A percentile compares a stretch with the other conserved stretches of the same genome.
Conservation (phyloP, 1,140 invertebrate species). For the Diachasma alloeum region DNA sequence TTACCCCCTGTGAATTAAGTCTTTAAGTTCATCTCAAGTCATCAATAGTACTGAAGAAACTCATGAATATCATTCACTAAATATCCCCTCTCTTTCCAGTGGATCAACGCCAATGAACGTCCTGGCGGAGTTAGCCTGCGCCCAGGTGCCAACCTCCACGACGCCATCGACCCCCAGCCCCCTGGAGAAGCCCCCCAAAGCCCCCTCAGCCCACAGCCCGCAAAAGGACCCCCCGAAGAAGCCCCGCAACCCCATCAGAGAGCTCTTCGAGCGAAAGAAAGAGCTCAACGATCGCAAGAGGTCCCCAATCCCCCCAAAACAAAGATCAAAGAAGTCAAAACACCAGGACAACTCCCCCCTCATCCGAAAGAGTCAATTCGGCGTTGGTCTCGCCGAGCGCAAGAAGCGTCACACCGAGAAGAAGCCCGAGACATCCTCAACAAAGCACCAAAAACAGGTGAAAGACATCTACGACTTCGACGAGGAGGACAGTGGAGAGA, state of each 20-base stretch:
- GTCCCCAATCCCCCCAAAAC: conserved; percentile 31
- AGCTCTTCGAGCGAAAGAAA: conserved; percentile 61
- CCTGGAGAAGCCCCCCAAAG: conserved; percentile 18
- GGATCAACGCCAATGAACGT: conserved; percentile 62
- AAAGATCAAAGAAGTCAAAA: conserved; percentile 45
- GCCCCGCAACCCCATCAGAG: conserved; percentile 56
- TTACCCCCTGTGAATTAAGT: too few species aligned
- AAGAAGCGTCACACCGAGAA: conserved; percentile 52
- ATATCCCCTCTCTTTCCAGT: conserved; percentile 40
- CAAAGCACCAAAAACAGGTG: conserved; percentile 28
- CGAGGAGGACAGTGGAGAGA: conserved; percentile 55
- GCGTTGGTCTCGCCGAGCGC: conserved; percentile 48
- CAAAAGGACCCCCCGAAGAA: conserved; percentile 46
- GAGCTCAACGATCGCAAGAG: conserved; percentile 54
- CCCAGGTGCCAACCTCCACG: conserved; percentile 54
- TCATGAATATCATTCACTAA: neutral
- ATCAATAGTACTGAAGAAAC: too few species aligned
- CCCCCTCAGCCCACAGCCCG: neutral
- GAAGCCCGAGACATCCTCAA: conserved; percentile 19
- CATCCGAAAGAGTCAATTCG: conserved; percentile 47
- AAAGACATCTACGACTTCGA: conserved; percentile 63
- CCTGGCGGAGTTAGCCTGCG: conserved; percentile 61
- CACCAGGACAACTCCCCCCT: conserved; percentile 51
- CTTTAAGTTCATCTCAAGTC: too few species aligned
- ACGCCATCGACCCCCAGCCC: conserved; percentile 23